Evolutionary conservation across 2,113 vertebrate genomes (phyloP).

Genomic region (Odobenus rosmarus): DNA sequence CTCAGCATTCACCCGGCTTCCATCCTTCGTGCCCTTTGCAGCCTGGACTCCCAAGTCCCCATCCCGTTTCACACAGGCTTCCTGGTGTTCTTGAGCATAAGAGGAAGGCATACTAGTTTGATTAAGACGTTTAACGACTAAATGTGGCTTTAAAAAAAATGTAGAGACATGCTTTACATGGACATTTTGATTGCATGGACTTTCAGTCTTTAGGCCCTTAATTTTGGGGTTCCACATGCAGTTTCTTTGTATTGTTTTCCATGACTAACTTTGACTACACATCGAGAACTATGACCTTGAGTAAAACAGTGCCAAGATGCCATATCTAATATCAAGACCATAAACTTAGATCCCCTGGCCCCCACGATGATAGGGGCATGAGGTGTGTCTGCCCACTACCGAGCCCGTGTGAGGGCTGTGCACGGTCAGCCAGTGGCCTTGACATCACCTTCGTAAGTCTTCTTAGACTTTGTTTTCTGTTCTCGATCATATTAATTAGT

Average conservation of each 20-base stretch:
- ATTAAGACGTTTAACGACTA: not conserved
- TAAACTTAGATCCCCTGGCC: rapidly evolving
- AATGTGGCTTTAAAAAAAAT: too few relatives aligned
- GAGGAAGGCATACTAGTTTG: not conserved
- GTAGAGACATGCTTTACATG: rapidly evolving
- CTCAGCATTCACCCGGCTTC: not conserved
- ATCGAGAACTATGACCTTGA: too few relatives aligned
- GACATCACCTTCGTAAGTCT: rapidly evolving
- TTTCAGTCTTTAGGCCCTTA: not conserved
- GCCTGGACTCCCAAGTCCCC: not conserved
- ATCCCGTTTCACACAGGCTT: not conserved
- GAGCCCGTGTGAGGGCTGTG: rapidly evolving
- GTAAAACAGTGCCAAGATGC: not conserved
- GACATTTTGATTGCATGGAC: not conserved
- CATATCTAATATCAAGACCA: rapidly evolving
- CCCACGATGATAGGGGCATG: rapidly evolving
- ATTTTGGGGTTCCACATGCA: not conserved
- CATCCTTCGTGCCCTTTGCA: too few relatives aligned
- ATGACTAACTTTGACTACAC: too few relatives aligned
- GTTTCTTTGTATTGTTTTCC: not conserved
- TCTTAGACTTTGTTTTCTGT: not conserved
- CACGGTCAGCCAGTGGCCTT: not conserved
- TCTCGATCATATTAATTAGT: not conserved
- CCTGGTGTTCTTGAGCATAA: not conserved
- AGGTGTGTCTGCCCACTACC: not conserved